Evolutionary conservation across 2,113 vertebrate genomes (phyloP).

Genomic region (Taxidea taxus): DNA sequence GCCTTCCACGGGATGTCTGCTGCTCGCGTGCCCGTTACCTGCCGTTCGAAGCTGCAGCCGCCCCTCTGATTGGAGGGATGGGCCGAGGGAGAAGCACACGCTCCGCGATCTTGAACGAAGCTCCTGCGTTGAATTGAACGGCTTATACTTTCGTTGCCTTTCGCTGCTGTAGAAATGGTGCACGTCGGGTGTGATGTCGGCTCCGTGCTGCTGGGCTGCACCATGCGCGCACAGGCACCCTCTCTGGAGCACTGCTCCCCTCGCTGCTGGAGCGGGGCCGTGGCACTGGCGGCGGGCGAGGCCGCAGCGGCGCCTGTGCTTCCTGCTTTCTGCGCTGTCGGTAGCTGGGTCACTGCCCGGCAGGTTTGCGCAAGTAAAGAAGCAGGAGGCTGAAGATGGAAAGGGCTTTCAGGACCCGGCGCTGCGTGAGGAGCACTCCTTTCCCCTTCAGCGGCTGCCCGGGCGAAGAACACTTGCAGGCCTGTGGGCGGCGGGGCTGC

Average conservation of each 20-base stretch:
- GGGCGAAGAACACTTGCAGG: slow-evolving; percentile 90
- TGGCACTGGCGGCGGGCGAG: not conserved
- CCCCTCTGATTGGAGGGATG: not conserved
- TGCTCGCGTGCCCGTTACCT: not conserved
- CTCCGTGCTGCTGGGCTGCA: not conserved
- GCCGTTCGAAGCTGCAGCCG: not conserved
- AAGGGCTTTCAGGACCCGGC: slow-evolving; percentile 1
- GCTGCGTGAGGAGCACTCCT: slow-evolving; percentile 40
- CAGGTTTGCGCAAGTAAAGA: not conserved
- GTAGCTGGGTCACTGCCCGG: not conserved
- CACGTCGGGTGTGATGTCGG: not conserved
- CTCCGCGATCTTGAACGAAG: not conserved
- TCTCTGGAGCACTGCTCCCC: not conserved
- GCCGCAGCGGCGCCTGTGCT: not conserved
- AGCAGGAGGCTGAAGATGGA: slow-evolving; percentile 7
- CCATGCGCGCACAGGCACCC: accelerated
- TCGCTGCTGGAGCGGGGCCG: not conserved
- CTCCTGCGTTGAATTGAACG: no score
- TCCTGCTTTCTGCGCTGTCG: not conserved
- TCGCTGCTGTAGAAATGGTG: not conserved
- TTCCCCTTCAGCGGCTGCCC: slow-evolving; percentile 73
- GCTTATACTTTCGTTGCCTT: not conserved
- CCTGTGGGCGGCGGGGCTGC: slow-evolving; percentile 79
- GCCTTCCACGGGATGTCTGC: not conserved
- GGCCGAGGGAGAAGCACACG: not conserved